Evolutionary conservation across 2,797 vertebrate species (phyloP), one percentile per base, ranked within the genome.

Genomic region (Peromyscus attwateri): DNA sequence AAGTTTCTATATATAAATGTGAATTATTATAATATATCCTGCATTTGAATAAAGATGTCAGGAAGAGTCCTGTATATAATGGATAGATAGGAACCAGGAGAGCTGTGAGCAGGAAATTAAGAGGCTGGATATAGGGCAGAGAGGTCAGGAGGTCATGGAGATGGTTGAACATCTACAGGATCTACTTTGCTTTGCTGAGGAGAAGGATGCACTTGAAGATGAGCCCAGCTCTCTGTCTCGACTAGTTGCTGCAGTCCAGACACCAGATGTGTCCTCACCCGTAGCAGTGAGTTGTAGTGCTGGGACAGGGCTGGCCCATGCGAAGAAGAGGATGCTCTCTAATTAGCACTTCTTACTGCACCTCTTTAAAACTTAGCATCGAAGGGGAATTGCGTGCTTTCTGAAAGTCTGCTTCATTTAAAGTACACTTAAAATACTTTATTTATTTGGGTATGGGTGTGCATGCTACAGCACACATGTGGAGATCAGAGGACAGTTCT

Each of bases 241-340:
- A 34, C 43, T 49, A 49, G 34, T 49, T 49, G 62, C 64, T 85
- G 43, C 31, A 68, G 43, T 49, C 43, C 13, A 92, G 62, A 34
- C 87, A 52, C 64, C 83, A 93, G 62, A 21, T 87, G 52, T 52
- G 52, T 46, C 52, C 71, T 92, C 64, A 7, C 37, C 85, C 12
- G 68, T 83, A 57, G 82, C 34, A 76, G 19, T 87, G 49, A 93
- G 64, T 88, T 90, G n/a, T 90, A 76, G 16, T 79, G 62, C 21
- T 87, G 79, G 40, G 64, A 70, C 31, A 52, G 64, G 43, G n/a
- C 62, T 52, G 21, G 12, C 16, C 64, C 43, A 14, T 25, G 29
- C 3, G 13, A 52, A 76, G 60, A 60, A 94, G 9, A 49, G 4
- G 16, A 27, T 82, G 14, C 29, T 83, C 62, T 95, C 70, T 77